Percentiles rank a stretch among this genome's conserved stretches.
Evolutionary conservation across 2,797 vertebrate species (phyloP).

Genomic region (Hippopotamyrus pictus): DNA sequence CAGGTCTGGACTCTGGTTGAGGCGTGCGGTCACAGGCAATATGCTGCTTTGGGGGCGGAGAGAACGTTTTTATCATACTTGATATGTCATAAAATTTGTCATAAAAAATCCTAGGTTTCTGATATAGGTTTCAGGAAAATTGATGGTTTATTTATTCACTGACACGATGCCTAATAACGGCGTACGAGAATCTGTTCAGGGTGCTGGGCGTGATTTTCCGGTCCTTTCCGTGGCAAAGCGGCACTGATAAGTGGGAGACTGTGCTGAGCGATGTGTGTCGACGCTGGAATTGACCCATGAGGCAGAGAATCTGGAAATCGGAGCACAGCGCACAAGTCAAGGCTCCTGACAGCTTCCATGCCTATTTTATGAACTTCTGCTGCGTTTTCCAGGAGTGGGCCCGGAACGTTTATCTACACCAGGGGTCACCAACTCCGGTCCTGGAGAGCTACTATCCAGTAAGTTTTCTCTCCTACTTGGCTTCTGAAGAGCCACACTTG

Average conservation of each 20-base stretch:
- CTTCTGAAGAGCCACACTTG: no score
- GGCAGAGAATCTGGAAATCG: background rate
- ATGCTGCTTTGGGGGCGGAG: background rate
- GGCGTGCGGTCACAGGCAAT: background rate
- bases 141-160: background rate
- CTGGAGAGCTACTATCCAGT: no score
- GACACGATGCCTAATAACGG: background rate
- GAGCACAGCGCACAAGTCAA: background rate
- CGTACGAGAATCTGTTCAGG: background rate
- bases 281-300: background rate
- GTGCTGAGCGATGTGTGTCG: background rate
- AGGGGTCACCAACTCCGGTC: no score
- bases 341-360: background rate
- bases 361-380: background rate
- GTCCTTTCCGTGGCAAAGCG: background rate
- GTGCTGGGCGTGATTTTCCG: background rate
- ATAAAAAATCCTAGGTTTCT: background rate
- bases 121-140: background rate
- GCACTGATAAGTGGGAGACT: background rate
- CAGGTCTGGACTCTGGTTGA: background rate
- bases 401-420: background rate
- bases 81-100: background rate
- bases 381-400: background rate
- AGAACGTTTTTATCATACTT: background rate
- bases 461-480: no score